Percentiles rank a stretch among this genome's conserved stretches.
Evolutionary conservation across 2,888 invertebrate genomes (phyloP).

Genomic region (Brenthis ino): DNA sequence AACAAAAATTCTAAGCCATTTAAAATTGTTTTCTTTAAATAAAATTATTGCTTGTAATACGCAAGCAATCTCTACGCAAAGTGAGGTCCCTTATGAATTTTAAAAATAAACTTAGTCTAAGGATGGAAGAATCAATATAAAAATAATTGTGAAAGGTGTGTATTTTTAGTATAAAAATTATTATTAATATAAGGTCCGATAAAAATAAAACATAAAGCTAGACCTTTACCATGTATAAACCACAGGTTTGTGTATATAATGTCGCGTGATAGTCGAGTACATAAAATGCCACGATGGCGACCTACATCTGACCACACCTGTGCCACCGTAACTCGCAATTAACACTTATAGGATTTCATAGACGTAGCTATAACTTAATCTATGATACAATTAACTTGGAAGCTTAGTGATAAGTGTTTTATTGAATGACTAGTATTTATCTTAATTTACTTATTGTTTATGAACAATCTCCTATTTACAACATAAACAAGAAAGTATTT

Average conservation of each 20-base stretch:
- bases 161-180: too few species aligned
- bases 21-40: too few species aligned
- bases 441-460: not conserved
- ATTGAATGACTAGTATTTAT: not conserved
- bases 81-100: too few species aligned
- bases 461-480: not conserved
- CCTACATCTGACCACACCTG: conserved; percentile 35
- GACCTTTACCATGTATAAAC: not conserved
- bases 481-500: too few species aligned
- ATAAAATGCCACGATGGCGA: conserved; percentile 12
- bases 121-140: too few species aligned
- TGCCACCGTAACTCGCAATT: conserved; percentile 36
- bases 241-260: conserved; percentile 5
- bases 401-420: not conserved
- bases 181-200: too few species aligned
- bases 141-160: too few species aligned
- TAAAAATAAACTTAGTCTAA: too few species aligned
- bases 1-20: too few species aligned
- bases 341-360: conserved; percentile 25
- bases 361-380: not conserved
- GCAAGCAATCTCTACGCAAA: too few species aligned
- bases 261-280: conserved; percentile 16
- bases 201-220: not conserved
- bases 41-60: too few species aligned
- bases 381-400: conserved; percentile 1